Base-by-base conservation (phyloP, 2,113 vertebrate species). In the Athene noctua region DNA sequence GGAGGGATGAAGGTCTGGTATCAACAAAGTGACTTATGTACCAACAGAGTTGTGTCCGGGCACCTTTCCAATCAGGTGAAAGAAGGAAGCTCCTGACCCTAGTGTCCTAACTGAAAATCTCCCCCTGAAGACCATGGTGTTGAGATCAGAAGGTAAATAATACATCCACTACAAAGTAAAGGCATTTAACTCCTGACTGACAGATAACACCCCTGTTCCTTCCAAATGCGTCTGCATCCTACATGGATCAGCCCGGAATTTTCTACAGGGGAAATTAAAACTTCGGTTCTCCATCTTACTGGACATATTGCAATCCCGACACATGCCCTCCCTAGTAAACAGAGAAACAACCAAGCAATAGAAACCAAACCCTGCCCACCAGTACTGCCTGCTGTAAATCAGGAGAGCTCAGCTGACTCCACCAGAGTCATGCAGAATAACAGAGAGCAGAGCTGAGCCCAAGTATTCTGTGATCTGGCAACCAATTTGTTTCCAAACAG, bases 401-500 rank as follows among this genome's bases (percentile, higher is more conserved):
- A 42, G 77, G 29, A 92, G 40, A 61, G 70, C 88, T 81, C 94
- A 94, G 42, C 74, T 90, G 84, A 88, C 78, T 88, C 57, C 36
- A 21, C 42, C 0, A 0, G 72, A 86, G 65, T 54, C 86, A 84
- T 18, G 49, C 4, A 32, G 71, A 85, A 62, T 15, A 70, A 34
- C 27, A 77, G 78, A 81, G 34, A 92, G 61, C 73, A 92, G 89
- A 83, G 47, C 71, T 86, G 71, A 91, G 81, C 32, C 59, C 17
- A 0, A 80, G 67, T 72, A 62, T 66, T 85, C 73, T 72, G 80
- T 62, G 89, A 92, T 90, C 73, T 95, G 92, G 80, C 91, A 95
- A 93, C 51, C 15, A 58, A 78, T 93, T 93, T 96, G 93, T 97
- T 97, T 97, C 95, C 91, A 95, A 97, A 97, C 89, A 96, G 55